Evolutionary conservation across 2,888 invertebrate species (phyloP), one percentile per base, ranked within the genome.

Genomic region (Automeris io): DNA sequence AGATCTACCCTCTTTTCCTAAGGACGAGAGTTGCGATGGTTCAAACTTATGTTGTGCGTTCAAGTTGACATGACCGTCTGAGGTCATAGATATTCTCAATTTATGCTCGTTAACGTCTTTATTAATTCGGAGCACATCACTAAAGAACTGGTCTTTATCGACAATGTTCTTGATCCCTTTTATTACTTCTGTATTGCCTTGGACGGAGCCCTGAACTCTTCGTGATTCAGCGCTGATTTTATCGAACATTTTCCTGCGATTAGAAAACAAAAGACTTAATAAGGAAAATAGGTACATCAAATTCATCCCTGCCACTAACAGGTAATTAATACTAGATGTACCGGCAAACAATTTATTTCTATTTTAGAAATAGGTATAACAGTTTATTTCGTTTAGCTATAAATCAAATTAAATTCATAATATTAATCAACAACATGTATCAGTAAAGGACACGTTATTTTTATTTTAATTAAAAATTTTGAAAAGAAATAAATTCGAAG

Each of bases 161-260:
- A 54, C 54, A 31, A 89, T 88, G 49, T 74, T 88, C 35, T 80
- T 70, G 34, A 89, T 83, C 8, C 88, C 80, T 42, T 66, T 65
- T 34, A 90, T 90, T 1, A 90, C 88, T 62, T 89, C 89, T 0
- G 88, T 77, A 56, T 82, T 87, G 16, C 88, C 90, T 45, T 76
- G 75, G 1, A 78, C 57, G 5, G 77, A 52, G 16, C 89, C 88
- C 49, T 87, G 78, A 1, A 78, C 58, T 22, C 87, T 61, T 11
- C 89, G 69, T 0, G 89, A 87, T 54, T 89, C 88, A 1, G 88
- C 89, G 53, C 86, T 72, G 49, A 90, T 58, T 63, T 89, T 89
- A 53, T 88, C 87, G 52, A 89, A 90, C 37, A 88, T 88, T 85
- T 86, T 89, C 47, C 90, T 89, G 69, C 3, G 69, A 25, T 31